Evolutionary conservation across 2,888 invertebrate species (phyloP), one percentile per base, ranked within the genome.

Genomic region (Magallana nippona): DNA sequence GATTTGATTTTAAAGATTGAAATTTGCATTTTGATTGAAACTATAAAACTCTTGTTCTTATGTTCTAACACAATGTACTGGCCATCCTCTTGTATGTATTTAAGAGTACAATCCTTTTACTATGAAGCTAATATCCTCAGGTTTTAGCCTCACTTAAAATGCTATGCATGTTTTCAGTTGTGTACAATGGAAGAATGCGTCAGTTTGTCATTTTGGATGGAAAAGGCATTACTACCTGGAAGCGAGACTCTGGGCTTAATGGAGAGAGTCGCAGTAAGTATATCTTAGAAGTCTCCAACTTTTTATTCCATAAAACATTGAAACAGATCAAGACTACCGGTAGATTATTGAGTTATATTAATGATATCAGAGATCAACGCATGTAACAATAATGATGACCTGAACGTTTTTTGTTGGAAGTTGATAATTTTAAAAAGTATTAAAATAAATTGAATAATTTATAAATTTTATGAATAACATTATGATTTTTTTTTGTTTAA

Each of bases 141-240:
- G 8, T 44, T 44, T 44, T 44, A 44, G 5, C 44, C 44, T 44
- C 8, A 44, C 44, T 44, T 44, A 8, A 44, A 44, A 44, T 44
- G 8, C 5, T 8, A 5, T 44, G 44, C 44, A 44, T 44, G 44
- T 44, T 85, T 85, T 44, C 87, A 94, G 94, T 93, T 56, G 89
- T 90, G 0, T 93, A 93, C 86, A 94, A 93, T 89, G 91, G 91
- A 2, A 86, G 93, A 83, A 92, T 91, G 90, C 85, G 92, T 58
- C 90, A 92, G 89, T 94, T 94, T 89, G 89, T 93, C 1, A 90
- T 94, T 22, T 86, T 94, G n/a, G 94, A 94, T 86, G 87, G 91
- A 5, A 93, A 93, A 79, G 94, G 94, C 15, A 91, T 93, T 8
- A 92, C 92, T 22, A 90, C 91, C n/a, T 94, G 94, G 93, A 92